A percentile compares a stretch with the other conserved stretches of the same genome.
Conservation (phyloP, 2,888 invertebrate species). For the Sinhomidia bicolor region DNA sequence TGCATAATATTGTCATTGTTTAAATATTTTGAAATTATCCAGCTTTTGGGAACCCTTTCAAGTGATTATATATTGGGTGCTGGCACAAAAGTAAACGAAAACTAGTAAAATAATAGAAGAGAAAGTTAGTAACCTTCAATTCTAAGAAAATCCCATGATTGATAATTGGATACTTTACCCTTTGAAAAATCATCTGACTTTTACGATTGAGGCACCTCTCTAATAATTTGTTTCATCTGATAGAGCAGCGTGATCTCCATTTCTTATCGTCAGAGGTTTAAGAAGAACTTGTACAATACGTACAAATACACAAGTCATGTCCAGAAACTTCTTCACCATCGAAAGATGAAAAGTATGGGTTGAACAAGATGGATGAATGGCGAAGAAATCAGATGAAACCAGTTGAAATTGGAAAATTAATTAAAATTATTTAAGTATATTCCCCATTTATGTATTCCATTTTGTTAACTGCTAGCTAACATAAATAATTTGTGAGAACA, state of each 20-base stretch:
- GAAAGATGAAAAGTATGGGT: not conserved
- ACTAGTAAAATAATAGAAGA: too few relatives aligned
- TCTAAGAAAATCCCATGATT: not conserved
- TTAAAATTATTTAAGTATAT: not conserved
- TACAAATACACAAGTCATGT: not conserved
- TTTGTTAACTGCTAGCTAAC: not conserved
- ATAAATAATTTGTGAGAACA: not conserved
- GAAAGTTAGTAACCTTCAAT: conserved; percentile 1
- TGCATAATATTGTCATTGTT: too few relatives aligned
- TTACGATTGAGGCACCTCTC: not conserved
- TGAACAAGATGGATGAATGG: not conserved
- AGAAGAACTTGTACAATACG: not conserved
- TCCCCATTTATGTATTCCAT: not conserved
- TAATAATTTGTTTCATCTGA: not conserved
- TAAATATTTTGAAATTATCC: too few relatives aligned
- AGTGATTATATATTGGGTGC: too few relatives aligned
- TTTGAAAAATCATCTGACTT: not conserved
- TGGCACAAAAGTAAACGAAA: too few relatives aligned
- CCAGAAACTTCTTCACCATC: not conserved
- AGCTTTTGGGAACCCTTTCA: too few relatives aligned
- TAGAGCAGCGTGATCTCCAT: too few relatives aligned
- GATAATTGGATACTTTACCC: too few relatives aligned
- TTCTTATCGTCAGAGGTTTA: not conserved
- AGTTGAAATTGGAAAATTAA: conserved; percentile 23
- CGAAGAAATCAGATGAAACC: not conserved